Evolutionary conservation across 1,140 invertebrate genomes (phyloP).

Genomic region (Ylistrum balloti): DNA sequence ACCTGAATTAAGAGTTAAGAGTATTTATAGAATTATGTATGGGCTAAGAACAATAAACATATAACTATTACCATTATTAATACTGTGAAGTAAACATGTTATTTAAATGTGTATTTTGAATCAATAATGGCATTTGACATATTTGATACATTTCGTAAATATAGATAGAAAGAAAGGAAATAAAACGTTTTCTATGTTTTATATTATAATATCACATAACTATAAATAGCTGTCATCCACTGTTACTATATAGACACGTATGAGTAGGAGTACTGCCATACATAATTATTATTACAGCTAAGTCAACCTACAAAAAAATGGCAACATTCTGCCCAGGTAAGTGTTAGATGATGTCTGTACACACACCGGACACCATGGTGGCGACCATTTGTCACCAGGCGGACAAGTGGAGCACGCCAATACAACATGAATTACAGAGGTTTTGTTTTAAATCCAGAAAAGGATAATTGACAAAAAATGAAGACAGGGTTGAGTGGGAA

Average conservation of each 20-base stretch:
- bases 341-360: conserved; percentile 33
- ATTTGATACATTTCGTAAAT: no score
- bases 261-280: neutral
- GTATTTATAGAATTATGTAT: no score
- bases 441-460: neutral
- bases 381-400: neutral
- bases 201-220: no score
- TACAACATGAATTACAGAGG: neutral
- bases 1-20: no score
- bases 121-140: no score
- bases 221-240: neutral
- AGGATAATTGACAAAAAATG: conserved; percentile 17
- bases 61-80: no score
- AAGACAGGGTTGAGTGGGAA: neutral
- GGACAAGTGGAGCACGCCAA: neutral
- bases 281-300: neutral
- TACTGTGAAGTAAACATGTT: no score
- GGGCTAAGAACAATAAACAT: no score
- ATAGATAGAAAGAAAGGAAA: no score
- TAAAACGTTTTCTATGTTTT: no score
- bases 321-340: neutral
- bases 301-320: neutral
- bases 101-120: no score
- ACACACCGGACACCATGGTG: neutral
- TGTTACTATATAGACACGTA: neutral